Percentiles rank a stretch among this genome's conserved stretches.
phyloP scores from a whole-genome alignment of 2,888 invertebrate species.

The Drosophila neotestacea region DNA sequence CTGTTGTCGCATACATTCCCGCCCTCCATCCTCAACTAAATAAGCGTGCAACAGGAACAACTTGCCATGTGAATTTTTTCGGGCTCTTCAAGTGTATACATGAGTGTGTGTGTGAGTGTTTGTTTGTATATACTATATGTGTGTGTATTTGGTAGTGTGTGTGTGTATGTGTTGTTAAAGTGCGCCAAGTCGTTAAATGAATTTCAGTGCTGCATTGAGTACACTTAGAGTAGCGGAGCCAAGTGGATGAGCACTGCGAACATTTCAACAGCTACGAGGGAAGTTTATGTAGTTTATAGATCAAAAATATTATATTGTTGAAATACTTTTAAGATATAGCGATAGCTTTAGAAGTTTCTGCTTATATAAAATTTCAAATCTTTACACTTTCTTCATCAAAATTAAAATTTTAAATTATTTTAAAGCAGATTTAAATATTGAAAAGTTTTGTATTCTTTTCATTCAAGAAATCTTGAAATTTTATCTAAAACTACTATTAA shows the following conservation, averaged over 20 bases:
- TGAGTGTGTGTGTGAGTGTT: conserved; percentile 14
- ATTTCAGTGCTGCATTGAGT: conserved; percentile 76
- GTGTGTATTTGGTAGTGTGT: conserved; percentile 17
- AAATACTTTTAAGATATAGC: too few species aligned
- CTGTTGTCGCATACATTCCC: conserved; percentile 18
- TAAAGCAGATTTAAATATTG: too few species aligned
- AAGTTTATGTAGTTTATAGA: background rate
- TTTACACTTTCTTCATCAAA: too few species aligned
- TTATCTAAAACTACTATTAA: too few species aligned
- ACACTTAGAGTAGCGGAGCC: conserved; percentile 72
- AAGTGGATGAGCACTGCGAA: conserved; percentile 70
- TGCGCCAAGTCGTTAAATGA: conserved; percentile 80
- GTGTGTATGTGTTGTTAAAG: conserved; percentile 62
- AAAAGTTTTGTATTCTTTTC: too few species aligned
- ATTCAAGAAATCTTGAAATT: too few species aligned
- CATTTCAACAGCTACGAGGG: conserved; percentile 47
- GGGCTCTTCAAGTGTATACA: conserved; percentile 3
- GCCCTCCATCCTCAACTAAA: conserved; percentile 13
- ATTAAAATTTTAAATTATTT: too few species aligned
- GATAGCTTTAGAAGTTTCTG: too few species aligned
- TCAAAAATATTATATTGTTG: background rate
- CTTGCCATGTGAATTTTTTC: conserved; percentile 34
- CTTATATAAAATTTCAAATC: too few species aligned
- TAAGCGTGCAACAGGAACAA: conserved; percentile 66
- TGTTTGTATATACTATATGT: conserved; percentile 5